These are phyloP conservation scores for Scrobipalpa costella DNA, from an alignment of 2,888 invertebrate species.

Conservation along the genomic window DNA sequence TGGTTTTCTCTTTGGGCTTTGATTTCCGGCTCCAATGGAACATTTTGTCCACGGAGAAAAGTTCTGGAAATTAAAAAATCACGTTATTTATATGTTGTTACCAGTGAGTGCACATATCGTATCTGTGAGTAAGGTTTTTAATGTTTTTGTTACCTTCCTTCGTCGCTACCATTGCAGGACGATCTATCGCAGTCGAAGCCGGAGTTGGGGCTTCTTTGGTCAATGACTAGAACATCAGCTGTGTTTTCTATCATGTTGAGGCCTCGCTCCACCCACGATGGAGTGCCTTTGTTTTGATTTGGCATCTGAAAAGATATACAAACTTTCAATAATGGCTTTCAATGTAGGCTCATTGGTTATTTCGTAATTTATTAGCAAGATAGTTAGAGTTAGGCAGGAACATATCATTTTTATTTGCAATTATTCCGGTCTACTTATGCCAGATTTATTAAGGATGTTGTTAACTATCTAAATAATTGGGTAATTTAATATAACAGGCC, in stretches of 20 bases:
- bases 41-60: conserved; percentile 92
- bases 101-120: background rate
- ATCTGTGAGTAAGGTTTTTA: background rate
- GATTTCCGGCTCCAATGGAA: conserved; percentile 89
- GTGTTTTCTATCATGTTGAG: conserved; percentile 76
- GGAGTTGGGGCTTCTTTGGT: conserved; percentile 77
- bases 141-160: conserved; percentile 61
- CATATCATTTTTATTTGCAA: too few species aligned
- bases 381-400: too few species aligned
- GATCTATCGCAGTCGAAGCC: conserved; percentile 71
- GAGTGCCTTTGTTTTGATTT: conserved; percentile 76
- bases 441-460: too few species aligned
- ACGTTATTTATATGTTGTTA: background rate
- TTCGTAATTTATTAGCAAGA: too few species aligned
- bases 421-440: too few species aligned
- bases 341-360: too few species aligned
- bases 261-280: conserved; percentile 82
- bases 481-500: too few species aligned
- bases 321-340: background rate
- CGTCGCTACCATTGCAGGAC: conserved; percentile 73
- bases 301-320: conserved; percentile 58
- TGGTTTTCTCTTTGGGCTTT: conserved; percentile 90
- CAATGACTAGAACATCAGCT: conserved; percentile 80
- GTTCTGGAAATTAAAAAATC: conserved; percentile 71
- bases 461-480: too few species aligned